Percentiles rank a stretch among this genome's conserved stretches.
Evolutionary conservation across 1,140 invertebrate genomes (phyloP).

Genomic region (Hylaeus volcanicus): DNA sequence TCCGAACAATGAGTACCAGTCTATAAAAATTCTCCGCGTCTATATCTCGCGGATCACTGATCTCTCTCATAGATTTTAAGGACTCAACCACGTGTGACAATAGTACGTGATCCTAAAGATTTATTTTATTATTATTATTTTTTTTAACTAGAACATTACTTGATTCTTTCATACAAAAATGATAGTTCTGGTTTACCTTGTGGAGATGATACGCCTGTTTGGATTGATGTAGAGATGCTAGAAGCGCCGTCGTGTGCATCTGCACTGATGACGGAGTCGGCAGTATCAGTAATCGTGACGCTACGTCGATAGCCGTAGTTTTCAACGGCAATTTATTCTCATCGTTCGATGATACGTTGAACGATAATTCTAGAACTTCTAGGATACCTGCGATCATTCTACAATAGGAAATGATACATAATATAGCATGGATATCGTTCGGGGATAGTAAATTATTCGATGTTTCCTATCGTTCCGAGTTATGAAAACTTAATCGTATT

Average conservation of each 20-base stretch:
- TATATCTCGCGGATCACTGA: slow-evolving; percentile 83
- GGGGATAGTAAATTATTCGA: background rate
- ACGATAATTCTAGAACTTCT: slow-evolving; percentile 87
- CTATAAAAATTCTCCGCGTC: slow-evolving; percentile 96
- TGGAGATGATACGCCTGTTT: slow-evolving; percentile 90
- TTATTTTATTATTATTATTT: background rate
- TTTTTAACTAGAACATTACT: too few species aligned
- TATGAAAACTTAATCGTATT: background rate
- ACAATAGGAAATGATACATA: slow-evolving; percentile 54
- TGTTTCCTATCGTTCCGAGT: background rate
- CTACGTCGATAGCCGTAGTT: slow-evolving; percentile 86
- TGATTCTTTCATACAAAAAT: background rate
- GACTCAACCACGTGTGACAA: slow-evolving; percentile 88
- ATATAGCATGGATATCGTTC: too few species aligned
- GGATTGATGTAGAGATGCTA: slow-evolving; percentile 89
- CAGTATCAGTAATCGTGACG: slow-evolving; percentile 89
- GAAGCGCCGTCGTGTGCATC: slow-evolving; percentile 88
- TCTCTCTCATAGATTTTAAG: slow-evolving; percentile 84
- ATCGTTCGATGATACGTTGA: slow-evolving; percentile 81
- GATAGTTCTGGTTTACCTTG: slow-evolving; percentile 82
- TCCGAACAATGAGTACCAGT: slow-evolving; percentile 90
- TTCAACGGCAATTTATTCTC: slow-evolving; percentile 76
- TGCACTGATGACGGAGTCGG: slow-evolving; percentile 91
- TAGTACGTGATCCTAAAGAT: slow-evolving; percentile 87
- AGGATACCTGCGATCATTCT: slow-evolving; percentile 87